Percentiles rank a stretch among this genome's conserved stretches.
These are phyloP conservation scores for Arctopsyche grandis DNA, from an alignment of 1,140 invertebrate species.

Conservation along the genomic window DNA sequence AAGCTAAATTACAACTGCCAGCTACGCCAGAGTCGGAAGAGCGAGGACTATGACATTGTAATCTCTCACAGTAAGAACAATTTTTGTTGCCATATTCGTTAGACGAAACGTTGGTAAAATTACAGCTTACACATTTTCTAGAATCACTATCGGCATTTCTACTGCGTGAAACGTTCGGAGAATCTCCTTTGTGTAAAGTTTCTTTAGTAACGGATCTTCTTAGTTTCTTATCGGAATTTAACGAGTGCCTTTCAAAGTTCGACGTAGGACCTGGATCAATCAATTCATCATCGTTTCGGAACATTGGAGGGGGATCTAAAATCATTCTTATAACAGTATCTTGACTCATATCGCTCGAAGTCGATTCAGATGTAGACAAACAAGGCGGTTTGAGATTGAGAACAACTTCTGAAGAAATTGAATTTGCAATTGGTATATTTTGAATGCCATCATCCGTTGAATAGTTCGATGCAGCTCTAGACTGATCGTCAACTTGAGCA, in stretches of 20 bases:
- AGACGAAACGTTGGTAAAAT: constrained; percentile 59
- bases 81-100: constrained; percentile 58
- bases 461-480: neutral
- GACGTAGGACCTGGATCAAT: constrained; percentile 60
- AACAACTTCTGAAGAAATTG: constrained; percentile 54
- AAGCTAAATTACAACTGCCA: constrained; percentile 78
- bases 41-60: constrained; percentile 70
- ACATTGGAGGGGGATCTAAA: constrained; percentile 69
- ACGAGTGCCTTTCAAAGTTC: constrained; percentile 60
- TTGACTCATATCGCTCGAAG: constrained; percentile 56
- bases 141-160: constrained; percentile 43
- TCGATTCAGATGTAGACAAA: constrained; percentile 54
- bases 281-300: constrained; percentile 63
- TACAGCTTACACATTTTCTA: constrained; percentile 65
- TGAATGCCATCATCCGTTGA: neutral
- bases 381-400: constrained; percentile 59
- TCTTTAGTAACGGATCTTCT: constrained; percentile 56
- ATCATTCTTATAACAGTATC: constrained; percentile 59
- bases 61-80: constrained; percentile 71
- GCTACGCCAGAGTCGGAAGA: constrained; percentile 88
- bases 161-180: constrained; percentile 25
- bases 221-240: constrained; percentile 65
- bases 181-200: constrained; percentile 15
- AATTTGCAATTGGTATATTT: neutral
- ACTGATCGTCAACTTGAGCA: neutral